Evolutionary conservation across 1,140 invertebrate species (phyloP).

Genomic region (Phymorhynchus buccinoides): DNA sequence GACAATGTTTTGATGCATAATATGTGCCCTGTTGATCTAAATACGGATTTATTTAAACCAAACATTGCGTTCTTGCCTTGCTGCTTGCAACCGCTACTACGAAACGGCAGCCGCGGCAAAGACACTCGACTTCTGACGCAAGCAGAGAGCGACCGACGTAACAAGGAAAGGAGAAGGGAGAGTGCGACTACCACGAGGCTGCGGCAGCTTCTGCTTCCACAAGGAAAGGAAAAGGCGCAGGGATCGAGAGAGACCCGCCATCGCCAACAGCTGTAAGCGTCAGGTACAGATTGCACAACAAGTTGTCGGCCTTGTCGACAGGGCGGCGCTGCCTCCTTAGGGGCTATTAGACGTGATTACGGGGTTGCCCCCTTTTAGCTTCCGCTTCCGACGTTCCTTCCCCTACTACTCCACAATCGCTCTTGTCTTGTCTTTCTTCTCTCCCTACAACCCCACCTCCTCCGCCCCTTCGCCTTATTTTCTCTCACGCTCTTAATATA

Average conservation of each 20-base stretch:
- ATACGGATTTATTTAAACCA: too few species aligned
- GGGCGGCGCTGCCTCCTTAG: neutral
- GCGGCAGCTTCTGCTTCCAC: too few species aligned
- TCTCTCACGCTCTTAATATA: too few species aligned
- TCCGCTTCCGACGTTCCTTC: too few species aligned
- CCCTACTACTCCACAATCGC: neutral
- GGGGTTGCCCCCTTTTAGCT: neutral
- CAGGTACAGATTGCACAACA: neutral
- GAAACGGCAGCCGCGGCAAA: too few species aligned
- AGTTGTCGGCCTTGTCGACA: neutral
- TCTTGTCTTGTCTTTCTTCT: neutral
- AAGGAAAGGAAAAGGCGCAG: neutral
- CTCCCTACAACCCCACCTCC: neutral
- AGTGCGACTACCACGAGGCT: too few species aligned
- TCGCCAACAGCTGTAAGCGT: neutral
- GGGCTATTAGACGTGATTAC: neutral
- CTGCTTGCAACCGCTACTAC: neutral
- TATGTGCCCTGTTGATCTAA: too few species aligned
- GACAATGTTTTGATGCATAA: too few species aligned
- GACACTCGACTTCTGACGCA: neutral
- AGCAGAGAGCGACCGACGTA: neutral
- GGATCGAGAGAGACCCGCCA: neutral
- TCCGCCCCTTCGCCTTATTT: too few species aligned
- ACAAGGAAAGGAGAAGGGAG: neutral
- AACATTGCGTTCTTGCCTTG: constrained; percentile 1